phyloP scores from a whole-genome alignment of 1,140 invertebrate species.

The Aphelenchoides besseyi region DNA sequence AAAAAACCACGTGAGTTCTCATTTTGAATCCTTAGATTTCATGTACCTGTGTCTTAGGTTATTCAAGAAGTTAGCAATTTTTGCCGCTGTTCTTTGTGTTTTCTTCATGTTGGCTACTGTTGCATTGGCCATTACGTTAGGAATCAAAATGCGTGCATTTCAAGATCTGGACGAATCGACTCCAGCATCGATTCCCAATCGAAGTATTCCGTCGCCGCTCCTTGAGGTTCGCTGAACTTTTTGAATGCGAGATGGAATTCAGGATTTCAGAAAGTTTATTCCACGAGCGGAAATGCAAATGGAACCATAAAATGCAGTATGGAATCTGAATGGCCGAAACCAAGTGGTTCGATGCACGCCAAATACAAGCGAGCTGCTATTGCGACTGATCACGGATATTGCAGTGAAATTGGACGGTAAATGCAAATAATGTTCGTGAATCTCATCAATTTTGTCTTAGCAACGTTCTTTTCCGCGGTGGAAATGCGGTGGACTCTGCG shows the following conservation, averaged over 20 bases:
- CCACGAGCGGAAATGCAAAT: slow-evolving; percentile 13
- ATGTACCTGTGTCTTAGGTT: slow-evolving; percentile 37
- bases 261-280: not conserved
- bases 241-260: too few species aligned
- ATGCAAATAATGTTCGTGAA: too few species aligned
- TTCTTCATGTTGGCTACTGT: slow-evolving; percentile 54
- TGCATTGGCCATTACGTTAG: slow-evolving; percentile 47
- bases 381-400: slow-evolving; percentile 59
- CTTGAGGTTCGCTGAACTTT: too few species aligned
- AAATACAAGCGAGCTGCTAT: slow-evolving; percentile 54
- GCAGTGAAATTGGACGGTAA: slow-evolving; percentile 56
- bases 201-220: not conserved
- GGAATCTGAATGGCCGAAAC: slow-evolving; percentile 39
- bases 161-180: slow-evolving; percentile 13
- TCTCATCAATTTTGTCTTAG: too few species aligned
- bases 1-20: slow-evolving; percentile 36
- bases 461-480: slow-evolving; percentile 66
- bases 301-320: slow-evolving; percentile 5
- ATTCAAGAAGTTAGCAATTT: slow-evolving; percentile 55
- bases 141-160: slow-evolving; percentile 42
- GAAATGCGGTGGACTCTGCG: slow-evolving; percentile 82
- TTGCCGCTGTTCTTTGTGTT: slow-evolving; percentile 49
- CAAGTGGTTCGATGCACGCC: slow-evolving; percentile 50
- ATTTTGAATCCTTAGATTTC: slow-evolving; percentile 4
- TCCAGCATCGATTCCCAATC: not conserved